Evolutionary conservation across 1,140 invertebrate genomes (phyloP), one percentile per base, ranked within the genome.

Genomic region (Ylistrum balloti): DNA sequence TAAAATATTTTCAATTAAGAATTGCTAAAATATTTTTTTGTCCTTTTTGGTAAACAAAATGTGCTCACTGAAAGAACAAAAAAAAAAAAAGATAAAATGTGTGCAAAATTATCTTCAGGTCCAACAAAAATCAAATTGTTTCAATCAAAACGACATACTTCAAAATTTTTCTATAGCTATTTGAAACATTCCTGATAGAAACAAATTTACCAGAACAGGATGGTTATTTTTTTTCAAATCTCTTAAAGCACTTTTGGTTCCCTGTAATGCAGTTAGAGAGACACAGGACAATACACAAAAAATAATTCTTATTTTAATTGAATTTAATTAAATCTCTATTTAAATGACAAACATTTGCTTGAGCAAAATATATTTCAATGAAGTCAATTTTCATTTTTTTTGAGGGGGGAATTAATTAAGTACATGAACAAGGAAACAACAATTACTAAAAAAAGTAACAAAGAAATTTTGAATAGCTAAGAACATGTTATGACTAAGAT

Each of bases 221-320:
- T 74, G 15, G 56, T 74, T 74, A 74, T n/a, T 74, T 74, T 74
- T 74, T 74, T n/a, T 74, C 56, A 74, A 74, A 28, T 74, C 56
- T 74, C n/a, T 74, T 28, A 74, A 74, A 74, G 56, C 56, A 74
- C 56, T 74, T 28, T 74, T 74, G 56, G 56, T 28, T 74, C 56
- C n/a, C 56, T 74, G 56, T 1, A 74, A 74, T 45, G 17, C 22
- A 74, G 9, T 74, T 0, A 74, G 56, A 74, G 5, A 74, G 56
- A 74, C 2, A 74, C 0, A 45, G 41, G 17, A 45, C 10, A 17
- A 13, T 17, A 45, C 7, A 45, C 5, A 7, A 38, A 13, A 38
- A 13, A 38, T 38, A 38, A 17, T 45, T 13, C 20, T 13, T 17
- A 45, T 45, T 45, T 45, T 15, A 45, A 45, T 45, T 45, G 20